Base-by-base conservation (phyloP, 2,888 invertebrate species). In the Megastigmus dorsalis region DNA sequence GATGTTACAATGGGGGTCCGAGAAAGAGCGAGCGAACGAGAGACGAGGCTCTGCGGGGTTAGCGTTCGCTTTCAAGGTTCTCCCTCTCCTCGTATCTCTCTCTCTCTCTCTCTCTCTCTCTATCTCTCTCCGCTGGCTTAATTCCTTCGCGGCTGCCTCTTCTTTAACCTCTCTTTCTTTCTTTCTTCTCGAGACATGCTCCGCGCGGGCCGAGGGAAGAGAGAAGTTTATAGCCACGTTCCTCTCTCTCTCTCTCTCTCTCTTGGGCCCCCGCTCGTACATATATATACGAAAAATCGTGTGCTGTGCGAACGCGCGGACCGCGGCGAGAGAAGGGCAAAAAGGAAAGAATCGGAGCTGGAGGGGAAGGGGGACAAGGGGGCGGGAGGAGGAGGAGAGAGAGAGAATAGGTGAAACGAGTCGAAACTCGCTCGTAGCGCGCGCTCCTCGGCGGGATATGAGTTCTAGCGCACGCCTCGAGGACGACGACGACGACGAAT, bases 41-140 rank as follows among this genome's bases (percentile, higher is more conserved):
- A 65, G 66, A 33, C 41, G 28, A 55, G 1, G 63, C 38, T 54
- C 15, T 13, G 28, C 72, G 76, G 78, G 81, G 81, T 81, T 79
- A 81, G 79, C 78, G 81, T 57, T 78, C 81, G 79, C 78, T 78
- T 79, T 79, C 81, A 82, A 82, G 81, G 80, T 77, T 79, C 75
- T 66, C 52, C 57, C 67, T 60, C 30, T 48, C 62, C 6, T 43
- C 18, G 7, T 23, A 20, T 36, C 36, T 2, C 7, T 55, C n/a
- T 10, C 54, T 26, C 52, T 13, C 26, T 43, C 62, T 60, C 18
- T 26, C 23, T 57, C 38, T 50, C n/a, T 30, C 20, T 18, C 30
- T 28, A 7, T 26, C 26, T 36, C 55, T n/a, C n/a, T n/a, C n/a
- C n/a, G n/a, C n/a, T n/a, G n/a, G n/a, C n/a, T n/a, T n/a, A n/a